Evolutionary conservation across 2,888 invertebrate genomes (phyloP), one percentile per base, ranked within the genome.

Genomic region (Hirtodrosophila trivittata): DNA sequence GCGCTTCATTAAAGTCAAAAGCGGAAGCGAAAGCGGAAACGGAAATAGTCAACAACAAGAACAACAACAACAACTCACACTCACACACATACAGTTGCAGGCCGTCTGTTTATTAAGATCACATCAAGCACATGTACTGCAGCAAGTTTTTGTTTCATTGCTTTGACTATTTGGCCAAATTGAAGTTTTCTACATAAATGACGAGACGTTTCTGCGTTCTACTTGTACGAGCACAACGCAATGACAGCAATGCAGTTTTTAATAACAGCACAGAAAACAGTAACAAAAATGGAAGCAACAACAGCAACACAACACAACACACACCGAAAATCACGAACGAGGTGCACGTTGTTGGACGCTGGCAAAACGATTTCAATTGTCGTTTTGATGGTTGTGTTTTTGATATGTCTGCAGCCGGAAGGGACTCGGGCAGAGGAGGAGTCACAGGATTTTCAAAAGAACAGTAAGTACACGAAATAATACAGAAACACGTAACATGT

Each of bases 371-470:
- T 81, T 85, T 82, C 75, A 71, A 70, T 58, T 43, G 30, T 71
- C 82, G 58, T 46, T 46, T 43, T 46, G 41, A 30, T 57, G 64
- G 52, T 67, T 38, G 32, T 87, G 64, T 42, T 62, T 14, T 33
- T 81, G 51, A 65, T 69, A 39, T 59, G 62, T 30, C 65, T 72
- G 63, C 82, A 68, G 41, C 52, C 64, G 30, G 51, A 47, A 30
- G 50, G 66, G 32, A 62, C 62, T 16, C 65, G 68, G 33, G 82
- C 86, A 50, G 80, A 89, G 86, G 91, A 91, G 84, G 90, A 91
- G 67, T 89, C 91, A 60, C 90, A 90, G 87, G 91, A 91, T 73
- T 91, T 91, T 80, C 91, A 91, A 82, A 91, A 90, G 82, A 91
- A 91, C 89, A 91, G 91, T 91, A 81, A 91, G 91, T 91, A 69